Percentiles rank a stretch among this genome's conserved stretches.
Conservation (phyloP, 2,888 invertebrate genomes). For the Parnassius mnemosyne region DNA sequence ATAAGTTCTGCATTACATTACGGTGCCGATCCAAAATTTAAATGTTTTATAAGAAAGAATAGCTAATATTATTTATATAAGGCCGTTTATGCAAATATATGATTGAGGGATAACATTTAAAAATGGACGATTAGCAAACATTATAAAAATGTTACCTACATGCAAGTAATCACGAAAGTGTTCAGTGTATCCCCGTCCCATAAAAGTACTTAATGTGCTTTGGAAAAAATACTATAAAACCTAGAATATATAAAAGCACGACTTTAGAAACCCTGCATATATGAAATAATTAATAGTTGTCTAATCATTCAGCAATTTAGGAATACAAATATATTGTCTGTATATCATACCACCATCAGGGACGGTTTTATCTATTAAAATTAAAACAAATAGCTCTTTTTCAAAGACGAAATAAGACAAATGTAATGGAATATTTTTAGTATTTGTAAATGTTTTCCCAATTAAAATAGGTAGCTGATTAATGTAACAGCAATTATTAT, state of each 20-base stretch:
- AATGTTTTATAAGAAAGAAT: constrained; percentile 33
- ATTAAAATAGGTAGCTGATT: background rate
- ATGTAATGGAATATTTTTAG: constrained; percentile 3
- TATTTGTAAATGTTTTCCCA: background rate
- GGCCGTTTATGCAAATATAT: constrained; percentile 43
- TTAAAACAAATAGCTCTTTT: background rate
- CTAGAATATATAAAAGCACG: background rate
- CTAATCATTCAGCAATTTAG: constrained; percentile 19
- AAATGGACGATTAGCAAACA: constrained; percentile 52
- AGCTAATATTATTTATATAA: constrained; percentile 32
- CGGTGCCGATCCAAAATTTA: constrained; percentile 35
- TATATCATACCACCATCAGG: constrained; percentile 15
- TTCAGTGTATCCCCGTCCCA: background rate
- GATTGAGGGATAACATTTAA: constrained; percentile 42
- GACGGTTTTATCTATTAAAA: constrained; percentile 21
- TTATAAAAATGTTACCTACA: constrained; percentile 47
- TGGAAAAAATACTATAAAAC: background rate
- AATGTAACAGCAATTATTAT: too few species aligned
- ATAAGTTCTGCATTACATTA: constrained; percentile 16
- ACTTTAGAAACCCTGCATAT: background rate
- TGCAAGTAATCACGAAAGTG: constrained; percentile 33
- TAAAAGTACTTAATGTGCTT: background rate
- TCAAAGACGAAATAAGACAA: background rate
- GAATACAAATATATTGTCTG: constrained; percentile 23
- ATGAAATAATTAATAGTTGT: background rate